Conservation (phyloP, 2,888 invertebrate genomes). For the Nezara viridula region DNA sequence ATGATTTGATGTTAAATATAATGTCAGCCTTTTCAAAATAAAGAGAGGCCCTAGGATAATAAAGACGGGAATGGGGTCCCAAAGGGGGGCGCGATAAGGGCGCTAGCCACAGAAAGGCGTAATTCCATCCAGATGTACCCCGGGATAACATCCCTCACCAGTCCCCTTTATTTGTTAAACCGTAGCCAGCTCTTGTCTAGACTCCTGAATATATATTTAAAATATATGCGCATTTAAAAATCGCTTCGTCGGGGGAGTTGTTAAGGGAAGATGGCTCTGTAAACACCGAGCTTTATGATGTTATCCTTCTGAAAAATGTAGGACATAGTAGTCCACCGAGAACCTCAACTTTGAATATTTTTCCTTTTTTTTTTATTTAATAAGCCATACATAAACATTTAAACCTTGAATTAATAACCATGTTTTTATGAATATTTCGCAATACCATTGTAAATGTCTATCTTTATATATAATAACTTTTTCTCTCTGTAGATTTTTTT, state of each 20-base stretch:
- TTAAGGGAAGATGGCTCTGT: background rate
- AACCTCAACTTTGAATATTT: background rate
- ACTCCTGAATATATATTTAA: constrained; percentile 18
- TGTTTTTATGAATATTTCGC: background rate
- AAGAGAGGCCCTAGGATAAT: constrained; percentile 15
- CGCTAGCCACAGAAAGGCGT: constrained; percentile 16
- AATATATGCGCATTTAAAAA: constrained; percentile 45
- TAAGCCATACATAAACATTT: background rate
- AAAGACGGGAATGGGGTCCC: constrained; percentile 45
- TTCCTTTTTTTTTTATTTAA: background rate
- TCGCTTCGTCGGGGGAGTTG: background rate
- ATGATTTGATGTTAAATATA: constrained; percentile 49
- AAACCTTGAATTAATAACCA: background rate
- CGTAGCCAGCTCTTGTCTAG: background rate
- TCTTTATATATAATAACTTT: no score
- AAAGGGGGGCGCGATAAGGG: constrained; percentile 32
- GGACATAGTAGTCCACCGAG: background rate
- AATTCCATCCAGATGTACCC: constrained; percentile 39
- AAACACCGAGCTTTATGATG: background rate
- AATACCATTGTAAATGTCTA: no score
- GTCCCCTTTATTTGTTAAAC: constrained; percentile 42
- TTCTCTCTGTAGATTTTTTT: no score
- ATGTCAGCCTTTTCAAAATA: constrained; percentile 46
- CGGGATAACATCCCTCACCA: constrained; percentile 37
- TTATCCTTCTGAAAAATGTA: background rate